Evolutionary conservation across 1,140 invertebrate genomes (phyloP).

Genomic region (Listronotus oregonensis): DNA sequence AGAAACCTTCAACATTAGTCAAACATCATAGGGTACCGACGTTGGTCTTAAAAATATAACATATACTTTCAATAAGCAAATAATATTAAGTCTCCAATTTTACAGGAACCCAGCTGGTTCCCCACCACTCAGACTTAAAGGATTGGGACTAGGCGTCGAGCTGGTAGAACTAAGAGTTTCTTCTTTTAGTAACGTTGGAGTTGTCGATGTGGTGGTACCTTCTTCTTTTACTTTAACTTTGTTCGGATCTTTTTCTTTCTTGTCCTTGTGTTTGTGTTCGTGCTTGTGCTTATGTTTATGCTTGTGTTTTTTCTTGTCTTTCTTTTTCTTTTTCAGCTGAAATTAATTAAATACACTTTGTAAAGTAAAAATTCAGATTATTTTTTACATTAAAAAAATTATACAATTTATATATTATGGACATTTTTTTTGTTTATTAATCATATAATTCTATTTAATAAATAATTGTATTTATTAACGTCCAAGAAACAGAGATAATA

Average conservation of each 20-base stretch:
- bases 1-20: no score
- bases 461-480: no score
- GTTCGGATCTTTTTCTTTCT: constrained; percentile 59
- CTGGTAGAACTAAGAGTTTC: constrained; percentile 68
- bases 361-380: no score
- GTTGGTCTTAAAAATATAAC: no score
- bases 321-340: constrained; percentile 80
- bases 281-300: constrained; percentile 77
- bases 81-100: background rate
- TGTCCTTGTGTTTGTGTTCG: constrained; percentile 65
- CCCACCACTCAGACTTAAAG: constrained; percentile 23
- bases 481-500: no score
- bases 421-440: no score
- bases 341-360: constrained; percentile 33
- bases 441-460: no score
- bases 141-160: constrained; percentile 64
- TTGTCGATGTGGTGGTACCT: constrained; percentile 2
- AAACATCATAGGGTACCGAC: no score
- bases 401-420: no score
- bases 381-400: no score
- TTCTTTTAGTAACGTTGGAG: constrained; percentile 45
- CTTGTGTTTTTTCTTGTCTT: constrained; percentile 82
- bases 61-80: no score
- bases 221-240: constrained; percentile 61
- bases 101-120: constrained; percentile 15